These are phyloP conservation scores for Myotis brandtii DNA, from an alignment of 2,113 vertebrate genomes.

Conservation along the genomic window DNA sequence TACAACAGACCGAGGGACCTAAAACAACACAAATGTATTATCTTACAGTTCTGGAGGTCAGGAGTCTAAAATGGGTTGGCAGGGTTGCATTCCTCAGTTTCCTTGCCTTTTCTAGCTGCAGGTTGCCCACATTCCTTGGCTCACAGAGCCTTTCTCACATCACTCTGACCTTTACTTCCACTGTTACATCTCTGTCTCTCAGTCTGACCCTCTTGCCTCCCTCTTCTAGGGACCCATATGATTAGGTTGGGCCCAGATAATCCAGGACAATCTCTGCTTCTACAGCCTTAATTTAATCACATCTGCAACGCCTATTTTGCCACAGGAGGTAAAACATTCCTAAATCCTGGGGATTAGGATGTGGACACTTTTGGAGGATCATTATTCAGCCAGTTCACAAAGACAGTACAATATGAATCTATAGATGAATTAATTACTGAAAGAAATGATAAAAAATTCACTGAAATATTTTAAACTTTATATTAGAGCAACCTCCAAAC, in stretches of 20 bases:
- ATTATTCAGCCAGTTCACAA: not conserved
- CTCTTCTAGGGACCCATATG: not conserved
- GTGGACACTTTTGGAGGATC: not conserved
- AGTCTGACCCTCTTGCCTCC: not conserved
- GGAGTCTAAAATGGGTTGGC: not conserved
- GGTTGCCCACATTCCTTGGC: not conserved
- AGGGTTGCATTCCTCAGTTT: not conserved
- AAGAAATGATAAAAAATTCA: slow-evolving; percentile 13
- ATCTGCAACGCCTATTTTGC: not conserved
- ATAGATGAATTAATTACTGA: not conserved
- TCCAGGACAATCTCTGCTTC: not conserved
- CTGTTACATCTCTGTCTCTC: not conserved
- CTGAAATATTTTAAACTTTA: slow-evolving; percentile 24
- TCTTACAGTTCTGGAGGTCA: not conserved
- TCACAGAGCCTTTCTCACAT: not conserved
- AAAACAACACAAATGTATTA: not conserved
- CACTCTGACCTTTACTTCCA: not conserved
- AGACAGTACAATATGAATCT: not conserved
- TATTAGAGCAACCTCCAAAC: not conserved
- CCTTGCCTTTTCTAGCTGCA: not conserved
- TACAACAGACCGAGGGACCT: not conserved
- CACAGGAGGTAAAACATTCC: not conserved
- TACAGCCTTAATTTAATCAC: not conserved
- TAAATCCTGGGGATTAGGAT: not conserved
- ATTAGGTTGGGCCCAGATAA: not conserved